A percentile compares a stretch with the other conserved stretches of the same genome.
These are phyloP conservation scores for Amazona vittata DNA, from an alignment of 2,113 vertebrate species.

Conservation along the genomic window DNA sequence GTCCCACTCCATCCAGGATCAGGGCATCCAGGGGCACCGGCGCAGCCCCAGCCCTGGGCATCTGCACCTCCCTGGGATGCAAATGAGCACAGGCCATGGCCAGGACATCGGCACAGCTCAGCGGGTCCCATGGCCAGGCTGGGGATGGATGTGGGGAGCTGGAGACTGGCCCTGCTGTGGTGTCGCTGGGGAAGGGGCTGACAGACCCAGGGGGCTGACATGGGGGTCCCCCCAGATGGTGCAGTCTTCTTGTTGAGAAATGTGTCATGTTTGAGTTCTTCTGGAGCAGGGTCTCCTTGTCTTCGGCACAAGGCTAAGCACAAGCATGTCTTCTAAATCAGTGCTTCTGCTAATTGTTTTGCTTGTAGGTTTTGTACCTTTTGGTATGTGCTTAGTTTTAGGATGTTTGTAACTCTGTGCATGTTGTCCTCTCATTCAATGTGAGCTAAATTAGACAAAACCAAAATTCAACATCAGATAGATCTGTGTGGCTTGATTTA, in stretches of 20 bases:
- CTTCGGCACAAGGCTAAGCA: not conserved
- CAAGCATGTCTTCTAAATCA: not conserved
- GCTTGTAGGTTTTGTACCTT: not conserved
- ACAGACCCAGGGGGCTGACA: not conserved
- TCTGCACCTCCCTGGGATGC: not conserved
- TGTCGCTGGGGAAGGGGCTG: accelerated
- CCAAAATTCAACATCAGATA: not conserved
- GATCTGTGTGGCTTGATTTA: not conserved
- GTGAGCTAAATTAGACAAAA: not conserved
- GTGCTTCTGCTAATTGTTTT: not conserved
- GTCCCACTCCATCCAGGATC: not conserved
- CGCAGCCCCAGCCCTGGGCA: not conserved
- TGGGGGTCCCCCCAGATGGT: not conserved
- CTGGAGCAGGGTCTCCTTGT: not conserved
- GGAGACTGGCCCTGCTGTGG: not conserved
- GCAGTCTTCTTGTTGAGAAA: not conserved
- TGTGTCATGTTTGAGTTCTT: not conserved
- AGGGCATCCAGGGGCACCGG: not conserved
- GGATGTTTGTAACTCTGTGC: not conserved
- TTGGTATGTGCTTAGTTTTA: not conserved
- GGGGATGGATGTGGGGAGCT: not conserved
- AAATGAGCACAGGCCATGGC: accelerated
- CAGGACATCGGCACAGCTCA: accelerated
- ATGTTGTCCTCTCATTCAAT: not conserved
- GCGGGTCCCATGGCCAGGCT: accelerated